phyloP scores from a whole-genome alignment of 2,888 invertebrate genomes.

The Eilema griseolum region DNA sequence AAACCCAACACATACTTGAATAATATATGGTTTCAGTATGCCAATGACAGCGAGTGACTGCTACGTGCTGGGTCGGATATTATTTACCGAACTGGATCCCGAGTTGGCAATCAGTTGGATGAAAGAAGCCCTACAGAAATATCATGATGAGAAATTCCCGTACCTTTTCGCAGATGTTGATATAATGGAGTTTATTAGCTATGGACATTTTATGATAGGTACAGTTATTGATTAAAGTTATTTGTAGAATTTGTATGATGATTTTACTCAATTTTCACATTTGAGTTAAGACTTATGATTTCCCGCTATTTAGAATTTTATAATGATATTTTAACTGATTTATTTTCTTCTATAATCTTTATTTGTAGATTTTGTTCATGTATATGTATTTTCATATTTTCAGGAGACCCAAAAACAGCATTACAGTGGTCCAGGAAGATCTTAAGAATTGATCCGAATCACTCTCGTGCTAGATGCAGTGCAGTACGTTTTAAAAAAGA shows the following conservation, averaged over 20 bases:
- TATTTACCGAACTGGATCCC: constrained; percentile 97
- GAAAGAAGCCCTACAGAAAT: constrained; percentile 94
- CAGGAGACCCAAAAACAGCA: constrained; percentile 94
- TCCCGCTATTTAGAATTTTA: neutral
- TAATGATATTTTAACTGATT: neutral
- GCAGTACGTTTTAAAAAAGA: constrained; percentile 95
- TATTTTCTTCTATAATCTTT: too few species aligned
- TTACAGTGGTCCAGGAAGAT: constrained; percentile 96
- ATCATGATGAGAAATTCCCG: constrained; percentile 82
- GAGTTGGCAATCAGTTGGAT: constrained; percentile 98
- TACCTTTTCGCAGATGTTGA: constrained; percentile 91
- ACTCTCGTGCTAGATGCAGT: constrained; percentile 96
- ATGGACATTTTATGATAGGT: constrained; percentile 97
- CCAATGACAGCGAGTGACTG: constrained; percentile 95
- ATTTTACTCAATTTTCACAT: neutral
- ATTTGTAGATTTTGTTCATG: neutral
- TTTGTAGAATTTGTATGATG: too few species aligned
- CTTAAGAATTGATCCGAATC: constrained; percentile 92
- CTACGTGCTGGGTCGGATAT: constrained; percentile 97
- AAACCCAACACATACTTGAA: constrained; percentile 16
- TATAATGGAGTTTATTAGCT: constrained; percentile 97
- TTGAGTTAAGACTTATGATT: neutral
- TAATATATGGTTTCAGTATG: constrained; percentile 71
- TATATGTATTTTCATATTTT: constrained; percentile 15
- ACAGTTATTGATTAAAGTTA: constrained; percentile 23